Base-by-base conservation (phyloP, 2,888 invertebrate genomes). In the Caenorhabditis sp. region DNA sequence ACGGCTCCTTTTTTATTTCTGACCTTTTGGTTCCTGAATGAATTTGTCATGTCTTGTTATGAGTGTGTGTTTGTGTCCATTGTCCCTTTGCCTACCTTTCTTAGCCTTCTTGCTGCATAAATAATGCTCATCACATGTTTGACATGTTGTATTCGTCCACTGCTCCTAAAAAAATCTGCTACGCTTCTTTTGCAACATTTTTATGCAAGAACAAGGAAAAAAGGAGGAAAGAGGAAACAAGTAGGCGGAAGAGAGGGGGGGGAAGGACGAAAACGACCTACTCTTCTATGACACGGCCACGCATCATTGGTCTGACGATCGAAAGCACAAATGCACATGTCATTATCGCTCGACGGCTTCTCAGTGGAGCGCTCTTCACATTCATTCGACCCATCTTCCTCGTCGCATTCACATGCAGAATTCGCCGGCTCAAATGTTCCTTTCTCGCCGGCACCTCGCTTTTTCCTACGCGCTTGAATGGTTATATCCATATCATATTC, bases 291-390 rank as follows among this genome's bases (percentile, higher is more conserved):
- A 71, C 87, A 87, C 15, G 87, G 87, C 81, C 83, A 87, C 32
- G 87, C 87, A 65, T 87, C 87, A 50, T 83, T 82, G 51, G 83
- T 87, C 26, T 74, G 72, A 51, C 89, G 77, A 82, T 90, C 90
- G 60, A 90, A 90, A 15, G 89, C 90, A 64, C 90, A 90, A 32
- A 88, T 81, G 65, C 90, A 90, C 70, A 77, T 80, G 32, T 79
- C 72, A 20, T 82, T 80, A 18, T 76, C 83, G 22, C 35, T 64
- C n/a, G 70, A 64, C 24, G 70, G 64, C 50, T 78, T 70, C 50
- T 72, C 72, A 8, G 77, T 71, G 56, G 67, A 70, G 44, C 61
- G 44, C 64, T 82, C 79, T 32, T 83, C 78, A 26, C 74, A 76
- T 44, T 80, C 78, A 37, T 58, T 64, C 4, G 64, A 62, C 15